Base-by-base conservation (phyloP, 2,888 invertebrate genomes). In the Dugesia japonica region DNA sequence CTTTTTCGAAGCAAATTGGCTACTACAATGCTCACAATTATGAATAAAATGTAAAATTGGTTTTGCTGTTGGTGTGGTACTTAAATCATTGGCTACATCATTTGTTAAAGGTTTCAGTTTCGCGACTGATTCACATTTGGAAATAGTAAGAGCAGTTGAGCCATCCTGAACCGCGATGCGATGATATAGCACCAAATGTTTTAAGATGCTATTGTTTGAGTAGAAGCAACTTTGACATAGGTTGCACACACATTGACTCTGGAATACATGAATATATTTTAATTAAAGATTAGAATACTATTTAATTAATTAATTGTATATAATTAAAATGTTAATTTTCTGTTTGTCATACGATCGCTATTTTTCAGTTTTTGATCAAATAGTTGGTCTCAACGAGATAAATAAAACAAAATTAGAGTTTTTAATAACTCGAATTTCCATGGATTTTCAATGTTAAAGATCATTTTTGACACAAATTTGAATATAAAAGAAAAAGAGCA, bases 201-300 rank as follows among this genome's bases (percentile, higher is more conserved):
- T 56, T 4, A 56, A n/a, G 23, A 56, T 56, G 23, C 56, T 56
- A n/a, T 56, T 56, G 56, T 56, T 56, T n/a, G 56, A 56, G 56
- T 56, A 56, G 56, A 56, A 56, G n/a, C 56, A 56, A 56, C 56
- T 56, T 56, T 56, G 56, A 56, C 56, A 56, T n/a, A 56, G 17
- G 23, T 56, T 56, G 17, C 56, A 56, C 7, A 56, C 56, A n/a
- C 56, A 56, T 56, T 56, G 56, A 56, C 56, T 56, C 56, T 56
- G n/a, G 23, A 56, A 56, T 56, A 56, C n/a, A n/a, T n/a, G n/a
- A n/a, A n/a, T n/a, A n/a, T n/a, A n/a, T n/a, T n/a, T n/a, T n/a
- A n/a, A n/a, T n/a, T n/a, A n/a, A n/a, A n/a, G n/a, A n/a, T n/a
- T n/a, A n/a, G n/a, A n/a, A n/a, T n/a, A n/a, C n/a, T n/a, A n/a